These are phyloP conservation scores for Melanerpes formicivorus DNA, from an alignment of 2,113 vertebrate species.

Conservation along the genomic window DNA sequence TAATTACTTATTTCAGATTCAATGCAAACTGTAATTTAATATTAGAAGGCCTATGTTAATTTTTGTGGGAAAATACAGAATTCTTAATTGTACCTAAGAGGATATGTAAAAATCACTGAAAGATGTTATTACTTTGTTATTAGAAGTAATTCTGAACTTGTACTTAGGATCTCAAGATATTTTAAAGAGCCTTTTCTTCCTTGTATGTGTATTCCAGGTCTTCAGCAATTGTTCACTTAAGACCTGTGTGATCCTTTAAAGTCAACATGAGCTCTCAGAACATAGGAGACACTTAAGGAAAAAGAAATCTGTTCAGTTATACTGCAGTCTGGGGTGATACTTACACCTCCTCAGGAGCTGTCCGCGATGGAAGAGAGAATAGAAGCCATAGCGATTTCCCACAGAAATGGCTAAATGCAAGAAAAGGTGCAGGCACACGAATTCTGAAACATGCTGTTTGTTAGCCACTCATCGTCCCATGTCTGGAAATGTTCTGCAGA, in stretches of 20 bases:
- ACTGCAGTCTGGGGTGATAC: background rate
- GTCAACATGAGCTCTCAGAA: background rate
- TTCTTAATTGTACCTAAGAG: background rate
- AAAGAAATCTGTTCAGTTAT: background rate
- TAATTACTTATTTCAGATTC: background rate
- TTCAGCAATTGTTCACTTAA: background rate
- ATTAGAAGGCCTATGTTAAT: background rate
- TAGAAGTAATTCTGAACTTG: background rate
- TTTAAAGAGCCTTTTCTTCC: background rate
- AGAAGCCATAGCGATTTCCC: background rate
- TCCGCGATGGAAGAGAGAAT: background rate
- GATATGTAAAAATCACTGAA: background rate
- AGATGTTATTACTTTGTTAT: background rate
- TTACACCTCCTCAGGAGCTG: background rate
- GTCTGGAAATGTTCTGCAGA: background rate
- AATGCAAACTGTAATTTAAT: conserved; percentile 8
- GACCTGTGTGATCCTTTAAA: background rate
- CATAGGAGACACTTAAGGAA: background rate
- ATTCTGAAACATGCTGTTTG: background rate
- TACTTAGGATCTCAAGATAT: background rate
- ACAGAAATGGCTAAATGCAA: background rate
- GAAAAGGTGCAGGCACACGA: background rate
- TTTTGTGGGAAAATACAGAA: background rate
- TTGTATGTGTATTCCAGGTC: background rate
- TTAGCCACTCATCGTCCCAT: background rate